Percentiles rank a stretch among this genome's conserved stretches.
Evolutionary conservation across 2,888 invertebrate species (phyloP).

Genomic region (Brenthis daphne): DNA sequence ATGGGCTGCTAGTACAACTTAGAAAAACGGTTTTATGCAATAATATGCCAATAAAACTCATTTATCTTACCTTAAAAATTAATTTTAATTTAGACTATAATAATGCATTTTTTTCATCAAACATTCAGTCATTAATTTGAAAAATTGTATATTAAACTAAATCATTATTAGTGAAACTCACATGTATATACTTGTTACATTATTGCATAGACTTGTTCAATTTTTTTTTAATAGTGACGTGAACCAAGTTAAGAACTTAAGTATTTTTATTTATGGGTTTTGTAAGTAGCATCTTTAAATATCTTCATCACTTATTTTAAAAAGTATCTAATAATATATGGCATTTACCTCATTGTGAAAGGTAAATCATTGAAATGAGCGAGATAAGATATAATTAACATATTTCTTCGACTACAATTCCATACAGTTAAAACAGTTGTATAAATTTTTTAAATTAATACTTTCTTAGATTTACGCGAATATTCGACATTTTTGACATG

Average conservation of each 20-base stretch:
- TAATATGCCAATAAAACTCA: conserved; percentile 9
- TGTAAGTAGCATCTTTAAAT: background rate
- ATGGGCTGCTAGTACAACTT: conserved; percentile 75
- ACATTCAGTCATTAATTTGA: conserved; percentile 1
- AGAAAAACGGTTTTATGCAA: conserved; percentile 19
- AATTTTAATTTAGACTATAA: no score
- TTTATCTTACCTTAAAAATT: no score
- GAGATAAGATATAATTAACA: no score
- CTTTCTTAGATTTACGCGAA: no score
- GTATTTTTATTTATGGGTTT: background rate
- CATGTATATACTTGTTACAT: conserved; percentile 18
- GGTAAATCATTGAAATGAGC: no score
- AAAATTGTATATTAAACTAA: conserved; percentile 15
- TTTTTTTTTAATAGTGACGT: conserved; percentile 15
- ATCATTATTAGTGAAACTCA: background rate
- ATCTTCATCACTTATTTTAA: no score
- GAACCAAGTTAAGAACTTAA: conserved; percentile 20
- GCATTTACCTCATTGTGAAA: no score
- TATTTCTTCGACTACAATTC: no score
- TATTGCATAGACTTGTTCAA: conserved; percentile 16
- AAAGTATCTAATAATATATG: no score
- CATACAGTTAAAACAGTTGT: no score
- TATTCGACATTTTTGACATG: no score
- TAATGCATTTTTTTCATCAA: background rate
- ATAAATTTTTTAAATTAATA: no score